Base-by-base conservation (phyloP, 2,797 vertebrate species). In the Coluber constrictor region DNA sequence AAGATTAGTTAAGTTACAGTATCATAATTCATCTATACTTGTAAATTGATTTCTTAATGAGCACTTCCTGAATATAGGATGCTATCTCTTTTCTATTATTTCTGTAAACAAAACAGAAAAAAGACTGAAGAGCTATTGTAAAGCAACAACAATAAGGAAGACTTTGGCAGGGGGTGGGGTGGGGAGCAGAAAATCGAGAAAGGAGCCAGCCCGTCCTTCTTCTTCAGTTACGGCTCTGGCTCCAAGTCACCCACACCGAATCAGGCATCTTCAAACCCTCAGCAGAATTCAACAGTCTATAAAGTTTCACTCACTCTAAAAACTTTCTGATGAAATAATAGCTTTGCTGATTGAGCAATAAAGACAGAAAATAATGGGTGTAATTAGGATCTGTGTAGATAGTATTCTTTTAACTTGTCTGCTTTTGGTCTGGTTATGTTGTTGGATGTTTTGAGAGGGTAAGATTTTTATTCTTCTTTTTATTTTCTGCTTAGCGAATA, bases 321-420 rank as follows among this genome's bases (percentile, higher is more conserved):
- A 57, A 37, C 25, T 60, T 74, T 89, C n/a, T 79, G 32, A 29
- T 43, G 20, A 54, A 15, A 15, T 51, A 74, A 60, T 86, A 59
- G 70, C 51, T 86, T 63, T 86, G 47, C 15, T 89, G 66, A n/a
- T 29, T 92, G 56, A 13, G 70, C 32, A 10, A n/a, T 55, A 86
- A 23, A 59, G 56, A 92, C 29, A 83, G 55, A 27, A 74, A 79
- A 74, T 27, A 27, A 89, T 83, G 20, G 27, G 10, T 60, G 7
- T 79, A 56, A 83, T 59, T 51, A 29, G 10, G 25, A 63, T 63
- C 60, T 4, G 10, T 29, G 10, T 29, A 63, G 61, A 47, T 13
- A 37, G 60, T 23, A 89, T 86, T 89, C 87, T 92, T 92, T 60
- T 92, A 89, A 79, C 51, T 13, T 32, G 27, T 86, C n/a, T 90